These are phyloP conservation scores for Dryoscopus gambensis DNA, from an alignment of 2,113 vertebrate species.

Conservation along the genomic window DNA sequence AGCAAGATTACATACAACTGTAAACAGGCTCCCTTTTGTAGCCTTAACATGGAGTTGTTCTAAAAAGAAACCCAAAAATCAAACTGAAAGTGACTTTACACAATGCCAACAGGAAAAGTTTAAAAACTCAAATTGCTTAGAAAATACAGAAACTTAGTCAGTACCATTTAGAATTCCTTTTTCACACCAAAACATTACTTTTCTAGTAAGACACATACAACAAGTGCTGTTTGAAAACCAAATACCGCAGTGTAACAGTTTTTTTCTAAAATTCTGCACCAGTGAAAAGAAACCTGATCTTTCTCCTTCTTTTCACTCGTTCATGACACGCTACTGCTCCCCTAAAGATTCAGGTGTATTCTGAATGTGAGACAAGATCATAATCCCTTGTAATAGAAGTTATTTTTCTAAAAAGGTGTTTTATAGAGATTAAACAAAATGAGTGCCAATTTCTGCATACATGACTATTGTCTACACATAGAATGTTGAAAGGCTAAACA, in stretches of 20 bases:
- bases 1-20: neutral
- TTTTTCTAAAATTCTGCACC: neutral
- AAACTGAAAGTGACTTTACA: neutral
- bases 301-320: neutral
- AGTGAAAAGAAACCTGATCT: neutral
- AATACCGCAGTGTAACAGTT: neutral
- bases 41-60: neutral
- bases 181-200: neutral
- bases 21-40: neutral
- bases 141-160: conserved; percentile 35
- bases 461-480: neutral
- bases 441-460: neutral
- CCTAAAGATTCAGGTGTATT: neutral
- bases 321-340: neutral
- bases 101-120: neutral
- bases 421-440: neutral
- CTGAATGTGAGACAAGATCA: neutral
- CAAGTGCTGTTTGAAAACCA: conserved; percentile 36
- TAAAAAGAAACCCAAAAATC: neutral
- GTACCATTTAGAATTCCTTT: neutral
- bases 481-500: neutral
- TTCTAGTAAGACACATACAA: conserved; percentile 11
- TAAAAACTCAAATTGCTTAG: conserved; percentile 31
- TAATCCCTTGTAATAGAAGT: neutral
- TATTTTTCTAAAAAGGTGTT: neutral